Base-by-base conservation (phyloP, 2,113 vertebrate genomes). In the Planiliza haematocheilus region DNA sequence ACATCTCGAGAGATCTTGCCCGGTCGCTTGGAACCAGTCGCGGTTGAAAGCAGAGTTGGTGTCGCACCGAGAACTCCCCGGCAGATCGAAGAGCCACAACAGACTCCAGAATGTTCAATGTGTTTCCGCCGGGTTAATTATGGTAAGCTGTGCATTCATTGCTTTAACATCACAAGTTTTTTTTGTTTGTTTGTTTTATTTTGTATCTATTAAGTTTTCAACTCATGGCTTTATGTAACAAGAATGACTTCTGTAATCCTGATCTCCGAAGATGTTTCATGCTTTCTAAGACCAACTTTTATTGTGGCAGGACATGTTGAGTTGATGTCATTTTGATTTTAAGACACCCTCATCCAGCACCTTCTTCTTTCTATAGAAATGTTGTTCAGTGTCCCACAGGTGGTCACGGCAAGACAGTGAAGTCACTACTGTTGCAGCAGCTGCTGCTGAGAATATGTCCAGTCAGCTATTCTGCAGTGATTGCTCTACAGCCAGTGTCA, bases 401-500 rank as follows among this genome's bases (percentile, higher is more conserved):
- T 30, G 17, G 10, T 13, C 43, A n/a, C n/a, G n/a, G 24, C 36
- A 38, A 38, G 11, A 59, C 38, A 65, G 43, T 49, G 20, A 37
- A 39, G 66, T 58, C 7, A 10, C 13, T 46, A 10, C 7, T 42
- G 39, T 71, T 67, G 49, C 37, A 69, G 51, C 43, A 43, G 24
- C 24, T 24, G 16, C 45, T 34, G 49, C 38, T 61, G 24, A 68
- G 42, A 85, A 82, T 74, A 34, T 77, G 60, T 70, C 59, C 70
- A 77, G 69, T 86, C 72, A 85, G 75, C 78, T 43, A 4, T 79
- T 85, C 14, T 68, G 50, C 52, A 68, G 64, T 38, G 51, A 8
- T 55, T 80, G 10, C n/a, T 55, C 20, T 62, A 18, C 50, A 53
- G 16, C 45, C 16, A 46, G 1, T 38, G 1, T 34, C 20, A n/a